These are phyloP conservation scores for Gisinianus flammeolus DNA, from an alignment of 2,888 invertebrate species.

Conservation along the genomic window DNA sequence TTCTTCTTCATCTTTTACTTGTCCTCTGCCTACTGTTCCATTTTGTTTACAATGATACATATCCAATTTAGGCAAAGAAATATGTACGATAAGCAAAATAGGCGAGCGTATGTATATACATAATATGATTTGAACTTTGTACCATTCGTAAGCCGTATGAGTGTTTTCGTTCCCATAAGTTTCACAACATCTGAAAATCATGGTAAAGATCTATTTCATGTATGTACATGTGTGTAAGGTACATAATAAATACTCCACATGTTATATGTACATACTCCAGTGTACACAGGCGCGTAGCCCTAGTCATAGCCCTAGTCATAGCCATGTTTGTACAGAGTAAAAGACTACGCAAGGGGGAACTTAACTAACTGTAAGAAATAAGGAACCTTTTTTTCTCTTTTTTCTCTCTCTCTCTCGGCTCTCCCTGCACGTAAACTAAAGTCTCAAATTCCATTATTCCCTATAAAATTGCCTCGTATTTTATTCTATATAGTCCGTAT, in stretches of 20 bases:
- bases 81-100: neutral
- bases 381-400: neutral
- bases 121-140: neutral
- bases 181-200: neutral
- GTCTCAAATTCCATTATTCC: constrained; percentile 44
- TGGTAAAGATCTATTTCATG: neutral
- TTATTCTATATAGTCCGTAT: constrained; percentile 14
- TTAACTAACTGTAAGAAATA: neutral
- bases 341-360: neutral
- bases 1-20: neutral
- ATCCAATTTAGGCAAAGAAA: neutral
- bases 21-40: too few relatives aligned
- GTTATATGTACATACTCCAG: neutral
- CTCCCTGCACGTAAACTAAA: constrained; percentile 4
- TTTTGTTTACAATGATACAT: constrained; percentile 11
- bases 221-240: neutral
- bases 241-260: neutral
- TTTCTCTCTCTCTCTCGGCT: neutral
- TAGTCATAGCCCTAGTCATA: neutral
- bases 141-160: neutral
- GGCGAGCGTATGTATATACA: neutral
- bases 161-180: neutral
- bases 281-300: neutral
- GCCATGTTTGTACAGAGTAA: neutral
- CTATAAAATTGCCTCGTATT: constrained; percentile 37